Percentiles rank a stretch among this genome's conserved stretches.
These are phyloP conservation scores for Stichodactyla helianthus DNA, from an alignment of 64 coral and sea anemone genomes.

Conservation along the genomic window DNA sequence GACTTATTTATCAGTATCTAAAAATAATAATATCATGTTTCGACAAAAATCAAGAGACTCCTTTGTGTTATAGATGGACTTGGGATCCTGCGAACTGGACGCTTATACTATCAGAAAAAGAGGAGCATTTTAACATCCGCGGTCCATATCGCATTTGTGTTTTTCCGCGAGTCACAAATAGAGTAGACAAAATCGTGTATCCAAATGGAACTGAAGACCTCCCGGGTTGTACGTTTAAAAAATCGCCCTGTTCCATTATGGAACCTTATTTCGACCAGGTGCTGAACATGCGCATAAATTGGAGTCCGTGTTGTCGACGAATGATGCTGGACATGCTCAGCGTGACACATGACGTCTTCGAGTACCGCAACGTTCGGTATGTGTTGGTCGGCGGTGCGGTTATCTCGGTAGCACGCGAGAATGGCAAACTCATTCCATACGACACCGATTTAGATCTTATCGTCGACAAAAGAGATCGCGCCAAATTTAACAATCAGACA, in stretches of 20 bases:
- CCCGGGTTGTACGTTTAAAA: slow-evolving; percentile 15
- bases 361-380: neutral
- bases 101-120: neutral
- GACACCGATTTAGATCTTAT: slow-evolving; percentile 35
- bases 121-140: neutral
- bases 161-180: slow-evolving; percentile 1
- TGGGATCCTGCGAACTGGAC: slow-evolving; percentile 47
- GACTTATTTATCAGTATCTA: slow-evolving; percentile 30
- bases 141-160: neutral
- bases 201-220: slow-evolving; percentile 30
- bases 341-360: neutral
- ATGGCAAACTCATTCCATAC: slow-evolving; percentile 26
- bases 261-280: slow-evolving; percentile 45
- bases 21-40: slow-evolving; percentile 18
- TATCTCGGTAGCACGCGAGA: slow-evolving; percentile 32
- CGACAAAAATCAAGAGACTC: neutral
- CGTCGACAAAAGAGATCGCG: slow-evolving; percentile 8
- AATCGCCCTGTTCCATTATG: neutral
- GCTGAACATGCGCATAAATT: slow-evolving; percentile 39
- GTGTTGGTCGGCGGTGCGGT: slow-evolving; percentile 15
- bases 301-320: slow-evolving; percentile 40
- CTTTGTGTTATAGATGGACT: slow-evolving; percentile 15
- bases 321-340: neutral
- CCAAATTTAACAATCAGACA: neutral
- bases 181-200: slow-evolving; percentile 29